These are phyloP conservation scores for Oreohelix idahoensis DNA, from an alignment of 1,140 invertebrate genomes.

Conservation along the genomic window DNA sequence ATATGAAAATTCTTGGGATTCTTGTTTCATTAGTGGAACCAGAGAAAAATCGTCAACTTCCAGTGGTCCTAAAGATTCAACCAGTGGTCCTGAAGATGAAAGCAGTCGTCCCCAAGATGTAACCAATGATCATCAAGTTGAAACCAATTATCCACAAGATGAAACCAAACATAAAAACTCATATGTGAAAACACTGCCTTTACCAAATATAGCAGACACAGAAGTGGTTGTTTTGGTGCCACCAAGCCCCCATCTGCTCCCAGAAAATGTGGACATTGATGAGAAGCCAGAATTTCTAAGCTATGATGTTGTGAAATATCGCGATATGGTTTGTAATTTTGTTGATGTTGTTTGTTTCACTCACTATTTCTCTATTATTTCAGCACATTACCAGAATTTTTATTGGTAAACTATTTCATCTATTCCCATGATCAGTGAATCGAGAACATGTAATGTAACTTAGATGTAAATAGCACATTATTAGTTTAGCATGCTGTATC, in stretches of 20 bases:
- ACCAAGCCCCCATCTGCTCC: slow-evolving; percentile 41
- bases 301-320: slow-evolving; percentile 50
- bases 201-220: slow-evolving; percentile 54
- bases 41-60: background rate
- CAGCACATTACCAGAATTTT: too few relatives aligned
- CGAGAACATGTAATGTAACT: too few relatives aligned
- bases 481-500: too few relatives aligned
- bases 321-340: slow-evolving; percentile 21
- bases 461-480: too few relatives aligned
- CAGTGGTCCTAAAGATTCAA: background rate
- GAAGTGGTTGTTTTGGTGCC: slow-evolving; percentile 37
- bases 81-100: background rate
- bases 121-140: too few relatives aligned
- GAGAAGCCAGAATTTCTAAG: slow-evolving; percentile 38
- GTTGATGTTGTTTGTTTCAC: background rate
- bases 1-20: background rate
- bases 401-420: too few relatives aligned
- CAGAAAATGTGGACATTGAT: slow-evolving; percentile 41
- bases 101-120: background rate
- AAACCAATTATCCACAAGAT: too few relatives aligned
- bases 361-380: too few relatives aligned
- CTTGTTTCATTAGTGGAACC: background rate
- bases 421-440: too few relatives aligned
- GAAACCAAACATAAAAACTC: slow-evolving; percentile 37
- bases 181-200: slow-evolving; percentile 35